These are phyloP conservation scores for Mythimna ferrago DNA, from an alignment of 2,888 invertebrate genomes.

Conservation along the genomic window DNA sequence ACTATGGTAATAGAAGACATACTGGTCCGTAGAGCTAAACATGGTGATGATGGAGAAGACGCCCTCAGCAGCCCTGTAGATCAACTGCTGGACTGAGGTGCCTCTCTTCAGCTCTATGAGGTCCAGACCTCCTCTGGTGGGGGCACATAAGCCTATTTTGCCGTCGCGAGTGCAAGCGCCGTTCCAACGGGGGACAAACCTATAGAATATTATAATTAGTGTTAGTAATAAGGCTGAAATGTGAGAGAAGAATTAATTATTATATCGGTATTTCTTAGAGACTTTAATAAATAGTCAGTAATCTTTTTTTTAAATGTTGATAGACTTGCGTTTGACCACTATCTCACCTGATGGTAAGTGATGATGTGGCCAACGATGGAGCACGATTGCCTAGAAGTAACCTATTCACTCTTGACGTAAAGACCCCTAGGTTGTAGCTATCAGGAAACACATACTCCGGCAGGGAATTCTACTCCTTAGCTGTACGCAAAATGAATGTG, in stretches of 20 bases:
- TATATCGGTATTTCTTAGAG: background rate
- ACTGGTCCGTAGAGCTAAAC: constrained; percentile 98
- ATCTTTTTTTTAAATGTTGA: too few species aligned
- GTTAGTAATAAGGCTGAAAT: background rate
- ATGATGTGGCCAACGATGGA: too few species aligned
- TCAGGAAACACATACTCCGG: too few species aligned
- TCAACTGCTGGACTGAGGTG: constrained; percentile 96
- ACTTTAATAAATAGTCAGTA: too few species aligned
- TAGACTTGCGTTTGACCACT: too few species aligned
- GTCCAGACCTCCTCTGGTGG: constrained; percentile 97
- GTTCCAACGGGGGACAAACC: constrained; percentile 97
- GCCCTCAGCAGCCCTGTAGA: constrained; percentile 98
- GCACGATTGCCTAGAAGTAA: too few species aligned
- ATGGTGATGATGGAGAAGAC: constrained; percentile 98
- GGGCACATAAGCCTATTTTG: constrained; percentile 97
- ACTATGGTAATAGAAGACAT: constrained; percentile 99
- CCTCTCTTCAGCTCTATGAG: constrained; percentile 97
- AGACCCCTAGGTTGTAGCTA: too few species aligned
- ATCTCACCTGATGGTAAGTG: too few species aligned
- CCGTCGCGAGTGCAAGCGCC: constrained; percentile 97
- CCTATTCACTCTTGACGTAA: too few species aligned
- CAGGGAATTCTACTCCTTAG: too few species aligned
- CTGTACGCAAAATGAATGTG: too few species aligned
- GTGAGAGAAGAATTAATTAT: background rate
- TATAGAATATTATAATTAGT: constrained; percentile 53